Percentiles rank a stretch among this genome's conserved stretches.
phyloP scores from a whole-genome alignment of 2,888 invertebrate genomes.

The Trissonchulus latispiculum region DNA sequence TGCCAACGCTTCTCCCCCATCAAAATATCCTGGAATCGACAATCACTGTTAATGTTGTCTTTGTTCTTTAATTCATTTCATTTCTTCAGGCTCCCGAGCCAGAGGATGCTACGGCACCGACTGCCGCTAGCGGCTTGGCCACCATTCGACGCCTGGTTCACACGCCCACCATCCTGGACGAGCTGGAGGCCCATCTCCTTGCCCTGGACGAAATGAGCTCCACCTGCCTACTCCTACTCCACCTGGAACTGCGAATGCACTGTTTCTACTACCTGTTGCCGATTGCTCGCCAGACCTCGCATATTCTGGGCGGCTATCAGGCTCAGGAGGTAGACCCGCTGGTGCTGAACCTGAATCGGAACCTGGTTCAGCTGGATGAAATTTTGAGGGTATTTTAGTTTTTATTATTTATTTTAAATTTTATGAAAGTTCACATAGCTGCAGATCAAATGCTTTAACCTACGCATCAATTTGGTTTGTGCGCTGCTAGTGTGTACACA shows the following conservation, averaged over 20 bases:
- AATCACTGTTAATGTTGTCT: too few species aligned
- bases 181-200: constrained; percentile 31
- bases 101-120: too few species aligned
- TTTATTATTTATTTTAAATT: too few species aligned
- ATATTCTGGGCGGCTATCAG: constrained; percentile 15
- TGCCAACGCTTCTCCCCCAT: too few species aligned
- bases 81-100: too few species aligned
- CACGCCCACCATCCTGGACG: not conserved
- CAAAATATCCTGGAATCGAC: too few species aligned
- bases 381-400: not conserved
- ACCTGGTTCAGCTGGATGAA: constrained; percentile 51
- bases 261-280: constrained; percentile 83
- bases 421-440: too few species aligned
- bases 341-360: constrained; percentile 54
- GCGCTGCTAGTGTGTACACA: too few species aligned
- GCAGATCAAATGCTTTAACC: too few species aligned
- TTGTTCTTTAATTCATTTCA: too few species aligned
- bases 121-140: not conserved
- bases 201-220: constrained; percentile 64
- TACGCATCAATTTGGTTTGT: too few species aligned
- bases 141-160: not conserved
- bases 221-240: constrained; percentile 76
- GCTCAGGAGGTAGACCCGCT: constrained; percentile 36
- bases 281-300: constrained; percentile 47
- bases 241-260: constrained; percentile 79